phyloP scores from a whole-genome alignment of 2,113 vertebrate genomes.

The Gorsachius goisagi region DNA sequence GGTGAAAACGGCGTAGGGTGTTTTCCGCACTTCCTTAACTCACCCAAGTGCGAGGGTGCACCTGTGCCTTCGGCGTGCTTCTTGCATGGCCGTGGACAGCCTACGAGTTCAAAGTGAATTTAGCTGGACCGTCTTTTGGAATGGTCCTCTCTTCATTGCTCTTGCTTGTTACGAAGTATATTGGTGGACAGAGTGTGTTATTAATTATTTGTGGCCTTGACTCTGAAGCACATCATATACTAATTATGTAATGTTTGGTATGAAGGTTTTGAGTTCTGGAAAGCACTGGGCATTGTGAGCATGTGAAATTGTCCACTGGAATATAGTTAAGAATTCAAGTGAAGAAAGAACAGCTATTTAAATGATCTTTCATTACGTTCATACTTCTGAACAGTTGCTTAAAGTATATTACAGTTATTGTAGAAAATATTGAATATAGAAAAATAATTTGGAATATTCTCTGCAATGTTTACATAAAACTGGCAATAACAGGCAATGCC shows the following conservation, averaged over 20 bases:
- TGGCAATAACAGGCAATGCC: not conserved
- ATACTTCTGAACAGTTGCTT: not conserved
- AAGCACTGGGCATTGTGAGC: not conserved
- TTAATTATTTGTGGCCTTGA: not conserved
- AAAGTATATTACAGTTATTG: not conserved
- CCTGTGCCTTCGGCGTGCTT: not conserved
- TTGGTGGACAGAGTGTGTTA: not conserved
- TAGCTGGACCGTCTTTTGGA: not conserved
- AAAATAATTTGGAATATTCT: not conserved
- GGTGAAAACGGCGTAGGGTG: not conserved
- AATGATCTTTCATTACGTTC: not conserved
- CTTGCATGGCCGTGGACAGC: not conserved
- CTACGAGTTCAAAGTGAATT: fast-evolving
- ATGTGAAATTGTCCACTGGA: not conserved
- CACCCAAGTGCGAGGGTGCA: fast-evolving
- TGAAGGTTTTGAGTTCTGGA: not conserved
- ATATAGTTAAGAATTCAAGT: not conserved
- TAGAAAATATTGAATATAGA: not conserved
- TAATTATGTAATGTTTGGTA: not conserved
- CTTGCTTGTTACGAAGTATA: not conserved
- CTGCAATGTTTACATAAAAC: not conserved
- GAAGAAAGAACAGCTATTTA: not conserved
- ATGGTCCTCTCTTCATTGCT: fast-evolving
- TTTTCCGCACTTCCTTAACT: not conserved
- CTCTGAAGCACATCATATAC: not conserved